Evolutionary conservation across 2,888 invertebrate genomes (phyloP).

Genomic region (Autographa pulchrina): DNA sequence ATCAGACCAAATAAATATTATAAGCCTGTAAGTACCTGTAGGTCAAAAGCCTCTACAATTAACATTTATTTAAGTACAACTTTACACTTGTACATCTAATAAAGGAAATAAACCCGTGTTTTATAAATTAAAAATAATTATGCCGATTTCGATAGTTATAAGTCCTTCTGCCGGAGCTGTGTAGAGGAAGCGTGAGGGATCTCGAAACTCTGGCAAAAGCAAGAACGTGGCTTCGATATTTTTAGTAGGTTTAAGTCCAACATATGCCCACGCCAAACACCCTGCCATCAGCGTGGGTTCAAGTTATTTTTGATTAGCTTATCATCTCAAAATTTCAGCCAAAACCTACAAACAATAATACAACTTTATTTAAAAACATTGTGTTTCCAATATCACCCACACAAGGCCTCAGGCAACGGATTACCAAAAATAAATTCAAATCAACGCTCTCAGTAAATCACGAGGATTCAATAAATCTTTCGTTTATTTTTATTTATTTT

Average conservation of each 20-base stretch:
- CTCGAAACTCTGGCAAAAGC: too few species aligned
- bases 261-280: too few species aligned
- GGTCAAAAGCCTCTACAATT: neutral
- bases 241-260: too few species aligned
- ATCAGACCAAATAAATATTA: neutral
- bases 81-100: neutral
- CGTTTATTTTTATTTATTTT: conserved; percentile 35
- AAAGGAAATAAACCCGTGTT: neutral
- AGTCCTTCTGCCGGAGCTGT: too few species aligned
- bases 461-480: conserved; percentile 19
- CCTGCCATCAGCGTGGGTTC: too few species aligned
- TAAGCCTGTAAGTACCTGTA: neutral
- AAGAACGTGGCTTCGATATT: too few species aligned
- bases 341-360: conserved; percentile 3
- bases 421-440: conserved; percentile 32
- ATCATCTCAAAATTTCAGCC: neutral
- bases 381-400: conserved; percentile 27
- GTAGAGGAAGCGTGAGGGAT: neutral
- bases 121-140: neutral
- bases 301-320: too few species aligned
- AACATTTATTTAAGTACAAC: neutral
- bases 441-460: conserved; percentile 34
- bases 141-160: neutral
- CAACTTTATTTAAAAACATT: conserved; percentile 19
- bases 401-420: conserved; percentile 14